phyloP scores from a whole-genome alignment of 1,140 invertebrate genomes.

The Euwallacea similis region DNA sequence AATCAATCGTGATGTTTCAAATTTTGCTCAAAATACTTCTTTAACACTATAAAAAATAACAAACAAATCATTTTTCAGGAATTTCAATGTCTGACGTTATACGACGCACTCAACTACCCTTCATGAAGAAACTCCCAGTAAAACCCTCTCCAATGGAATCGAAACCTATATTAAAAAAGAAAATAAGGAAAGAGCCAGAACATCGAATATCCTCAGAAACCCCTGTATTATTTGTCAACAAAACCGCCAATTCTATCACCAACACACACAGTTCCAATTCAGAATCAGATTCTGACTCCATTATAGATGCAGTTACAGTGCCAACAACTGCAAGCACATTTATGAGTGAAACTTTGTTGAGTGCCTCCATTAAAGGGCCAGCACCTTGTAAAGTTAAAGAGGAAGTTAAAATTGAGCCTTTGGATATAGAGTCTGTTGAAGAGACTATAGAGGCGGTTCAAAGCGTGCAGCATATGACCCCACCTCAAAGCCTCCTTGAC shows the following conservation, averaged over 20 bases:
- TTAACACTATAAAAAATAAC: no score
- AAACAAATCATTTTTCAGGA: slow-evolving; percentile 18
- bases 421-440: slow-evolving; percentile 1
- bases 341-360: slow-evolving; percentile 6
- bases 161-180: slow-evolving; percentile 42
- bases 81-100: slow-evolving; percentile 47
- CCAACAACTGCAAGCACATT: slow-evolving; percentile 11
- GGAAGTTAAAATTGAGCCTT: slow-evolving; percentile 41
- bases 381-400: slow-evolving; percentile 36
- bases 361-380: neutral
- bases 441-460: slow-evolving; percentile 20
- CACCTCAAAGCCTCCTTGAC: neutral
- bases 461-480: slow-evolving; percentile 8
- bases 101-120: slow-evolving; percentile 51
- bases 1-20: no score
- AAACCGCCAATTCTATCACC: slow-evolving; percentile 30
- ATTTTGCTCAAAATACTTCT: no score
- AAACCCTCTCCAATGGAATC: slow-evolving; percentile 51
- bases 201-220: slow-evolving; percentile 36
- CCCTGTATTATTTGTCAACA: slow-evolving; percentile 9
- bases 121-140: slow-evolving; percentile 53
- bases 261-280: slow-evolving; percentile 49
- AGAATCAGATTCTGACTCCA: slow-evolving; percentile 52
- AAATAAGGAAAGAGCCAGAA: slow-evolving; percentile 43
- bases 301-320: slow-evolving; percentile 44